A percentile compares a stretch with the other conserved stretches of the same genome.
Evolutionary conservation across 2,113 vertebrate species (phyloP).

Genomic region (Octodon degus): DNA sequence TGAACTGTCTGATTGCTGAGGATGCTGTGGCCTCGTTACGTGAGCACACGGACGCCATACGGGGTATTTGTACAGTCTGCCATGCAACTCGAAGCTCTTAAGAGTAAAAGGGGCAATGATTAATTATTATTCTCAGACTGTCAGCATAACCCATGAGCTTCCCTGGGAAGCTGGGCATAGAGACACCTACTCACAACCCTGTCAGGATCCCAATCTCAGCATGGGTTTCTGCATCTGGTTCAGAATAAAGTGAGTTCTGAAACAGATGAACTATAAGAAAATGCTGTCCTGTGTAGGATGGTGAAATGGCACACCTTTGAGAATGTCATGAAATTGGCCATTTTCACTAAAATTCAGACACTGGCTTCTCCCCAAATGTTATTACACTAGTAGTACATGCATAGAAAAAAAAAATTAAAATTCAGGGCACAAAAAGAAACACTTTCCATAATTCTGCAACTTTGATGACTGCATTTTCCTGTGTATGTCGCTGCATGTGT

Average conservation of each 20-base stretch:
- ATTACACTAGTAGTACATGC: neutral
- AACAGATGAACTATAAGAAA: neutral
- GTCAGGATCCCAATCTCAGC: neutral
- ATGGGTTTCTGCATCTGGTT: neutral
- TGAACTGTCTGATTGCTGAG: neutral
- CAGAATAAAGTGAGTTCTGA: neutral
- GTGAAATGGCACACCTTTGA: neutral
- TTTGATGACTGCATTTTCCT: neutral
- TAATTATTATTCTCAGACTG: neutral
- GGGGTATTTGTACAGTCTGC: neutral
- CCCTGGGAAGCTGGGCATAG: neutral
- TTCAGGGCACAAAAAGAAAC: slow-evolving; percentile 22
- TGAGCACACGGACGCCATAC: neutral
- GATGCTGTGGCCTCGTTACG: neutral
- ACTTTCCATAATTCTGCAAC: neutral
- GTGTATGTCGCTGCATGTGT: neutral
- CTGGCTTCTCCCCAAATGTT: neutral
- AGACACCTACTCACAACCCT: neutral
- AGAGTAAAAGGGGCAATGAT: neutral
- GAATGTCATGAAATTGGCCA: neutral
- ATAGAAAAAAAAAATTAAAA: slow-evolving; percentile 53
- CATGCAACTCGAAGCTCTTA: neutral
- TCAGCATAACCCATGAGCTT: neutral
- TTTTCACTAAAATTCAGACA: slow-evolving; percentile 39
- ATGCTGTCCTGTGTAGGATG: neutral